Base-by-base conservation (phyloP, 1,140 invertebrate species). In the Drosophila cardini region DNA sequence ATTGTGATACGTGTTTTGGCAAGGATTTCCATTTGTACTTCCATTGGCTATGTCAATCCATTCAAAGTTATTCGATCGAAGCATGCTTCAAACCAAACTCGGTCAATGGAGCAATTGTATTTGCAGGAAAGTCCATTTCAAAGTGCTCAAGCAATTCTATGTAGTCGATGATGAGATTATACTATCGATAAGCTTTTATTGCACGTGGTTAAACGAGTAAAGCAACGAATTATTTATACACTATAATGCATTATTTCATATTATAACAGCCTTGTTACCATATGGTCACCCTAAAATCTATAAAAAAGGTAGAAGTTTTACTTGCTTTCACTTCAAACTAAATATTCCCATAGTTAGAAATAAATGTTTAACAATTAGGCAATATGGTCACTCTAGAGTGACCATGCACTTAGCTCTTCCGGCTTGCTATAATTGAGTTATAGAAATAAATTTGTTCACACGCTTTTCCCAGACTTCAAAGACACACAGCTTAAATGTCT, bases 1-100 rank as follows among this genome's bases (percentile, higher is more conserved):
- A 86, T 86, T 86, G 83, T 86, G 79, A 57, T 74, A 86, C 82
- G 82, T 86, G 82, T 86, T 85, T 85, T 83, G 82, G 83, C 76
- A 81, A 73, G 68, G 72, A 70, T 78, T 76, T 61, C 34, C 55
- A 48, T 34, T 26, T 26, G 21, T 5, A 26, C 21, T 6, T 11
- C 48, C n/a, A 43, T 50, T 69, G 64, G 15, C 42, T 58, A 34
- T 60, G 58, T 40, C 30, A 30, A n/a, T 48, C 57, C 60, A 43
- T 62, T 61, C 36, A 15, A 62, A 86, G 76, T 85, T 78, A 85
- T 86, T 78, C 53, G 78, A 78, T 72, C 67, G 62, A 60, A 36
- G 68, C 83, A 76, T 86, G 83, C 74, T 57, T 50, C 38, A 26
- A n/a, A 16, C 4, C 42, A 42, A 70, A 36, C 36, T 78, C 83